Percentiles rank a stretch among this genome's conserved stretches.
Evolutionary conservation across 2,888 invertebrate genomes (phyloP).

Genomic region (Junonia oenone): DNA sequence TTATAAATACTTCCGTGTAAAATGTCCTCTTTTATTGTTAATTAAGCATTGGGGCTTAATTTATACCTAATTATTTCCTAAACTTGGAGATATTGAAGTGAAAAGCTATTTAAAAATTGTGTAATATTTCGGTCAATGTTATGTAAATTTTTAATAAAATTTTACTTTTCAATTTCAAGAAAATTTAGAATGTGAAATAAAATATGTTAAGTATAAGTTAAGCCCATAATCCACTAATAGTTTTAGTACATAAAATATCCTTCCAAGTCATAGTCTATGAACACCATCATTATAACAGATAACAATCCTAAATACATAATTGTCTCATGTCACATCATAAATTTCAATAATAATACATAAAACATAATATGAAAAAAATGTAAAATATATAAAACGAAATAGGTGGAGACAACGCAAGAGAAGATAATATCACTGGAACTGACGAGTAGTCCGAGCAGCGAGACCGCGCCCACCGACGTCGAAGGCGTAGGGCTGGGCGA

Average conservation of each 20-base stretch:
- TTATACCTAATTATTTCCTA: neutral
- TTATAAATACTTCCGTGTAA: neutral
- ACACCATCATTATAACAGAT: neutral
- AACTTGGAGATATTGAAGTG: neutral
- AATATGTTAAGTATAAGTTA: neutral
- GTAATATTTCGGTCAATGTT: neutral
- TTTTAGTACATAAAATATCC: neutral
- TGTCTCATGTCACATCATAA: neutral
- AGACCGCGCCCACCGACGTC: conserved; percentile 72
- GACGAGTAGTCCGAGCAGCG: conserved; percentile 82
- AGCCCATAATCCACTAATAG: neutral
- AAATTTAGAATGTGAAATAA: neutral
- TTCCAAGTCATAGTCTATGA: neutral
- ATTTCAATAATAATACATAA: neutral
- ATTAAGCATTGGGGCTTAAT: neutral
- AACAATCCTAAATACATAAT: no score
- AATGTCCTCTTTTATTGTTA: neutral
- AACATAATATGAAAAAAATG: neutral
- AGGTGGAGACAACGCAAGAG: conserved; percentile 95
- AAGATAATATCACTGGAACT: conserved; percentile 94
- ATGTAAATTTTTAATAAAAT: neutral
- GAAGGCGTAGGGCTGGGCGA: conserved; percentile 55
- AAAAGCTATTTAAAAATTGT: neutral
- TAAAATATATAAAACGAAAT: conserved; percentile 2
- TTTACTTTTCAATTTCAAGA: no score